A percentile compares a stretch with the other conserved stretches of the same genome.
Conservation (phyloP, 2,113 vertebrate genomes). For the Callionymus lyra region DNA sequence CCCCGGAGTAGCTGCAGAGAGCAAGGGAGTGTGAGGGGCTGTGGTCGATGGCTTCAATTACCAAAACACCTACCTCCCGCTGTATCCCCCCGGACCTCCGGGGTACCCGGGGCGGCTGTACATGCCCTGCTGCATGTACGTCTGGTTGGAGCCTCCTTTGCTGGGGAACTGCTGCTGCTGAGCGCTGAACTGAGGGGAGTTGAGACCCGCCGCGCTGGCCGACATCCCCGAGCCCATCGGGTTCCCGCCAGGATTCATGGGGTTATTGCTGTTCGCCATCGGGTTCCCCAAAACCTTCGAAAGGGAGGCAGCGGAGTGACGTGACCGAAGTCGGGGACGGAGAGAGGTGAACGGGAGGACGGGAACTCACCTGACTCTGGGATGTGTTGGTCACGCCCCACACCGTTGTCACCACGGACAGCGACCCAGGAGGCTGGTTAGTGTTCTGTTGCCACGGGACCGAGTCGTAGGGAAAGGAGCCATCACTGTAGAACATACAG, state of each 20-base stretch:
- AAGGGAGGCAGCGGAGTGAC: background rate
- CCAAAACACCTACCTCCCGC: slow-evolving; percentile 73
- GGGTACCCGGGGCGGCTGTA: slow-evolving; percentile 90
- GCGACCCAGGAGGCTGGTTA: slow-evolving; percentile 93
- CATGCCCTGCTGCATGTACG: slow-evolving; percentile 93
- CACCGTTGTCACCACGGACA: slow-evolving; percentile 97
- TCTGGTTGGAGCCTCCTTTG: slow-evolving; percentile 88
- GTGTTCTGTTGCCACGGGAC: slow-evolving; percentile 98
- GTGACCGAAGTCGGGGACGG: background rate
- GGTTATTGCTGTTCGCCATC: slow-evolving; percentile 95
- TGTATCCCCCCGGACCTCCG: slow-evolving; percentile 83
- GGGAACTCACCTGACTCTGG: slow-evolving; percentile 87
- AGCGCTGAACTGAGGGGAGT: slow-evolving; percentile 87
- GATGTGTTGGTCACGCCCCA: slow-evolving; percentile 99
- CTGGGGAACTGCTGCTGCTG: slow-evolving; percentile 94
- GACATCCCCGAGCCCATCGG: slow-evolving; percentile 92
- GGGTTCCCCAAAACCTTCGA: slow-evolving; percentile 89
- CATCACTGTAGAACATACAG: slow-evolving; percentile 75
- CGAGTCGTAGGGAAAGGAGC: slow-evolving; percentile 95
- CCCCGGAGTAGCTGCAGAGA: slow-evolving; percentile 81
- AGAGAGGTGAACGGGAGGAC: background rate
- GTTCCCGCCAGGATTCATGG: slow-evolving; percentile 94
- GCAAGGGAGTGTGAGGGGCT: slow-evolving; percentile 13
- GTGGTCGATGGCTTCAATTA: background rate
- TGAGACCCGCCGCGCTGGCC: slow-evolving; percentile 84